Conservation (phyloP, 2,888 invertebrate genomes). For the Drosophila niveifrons region DNA sequence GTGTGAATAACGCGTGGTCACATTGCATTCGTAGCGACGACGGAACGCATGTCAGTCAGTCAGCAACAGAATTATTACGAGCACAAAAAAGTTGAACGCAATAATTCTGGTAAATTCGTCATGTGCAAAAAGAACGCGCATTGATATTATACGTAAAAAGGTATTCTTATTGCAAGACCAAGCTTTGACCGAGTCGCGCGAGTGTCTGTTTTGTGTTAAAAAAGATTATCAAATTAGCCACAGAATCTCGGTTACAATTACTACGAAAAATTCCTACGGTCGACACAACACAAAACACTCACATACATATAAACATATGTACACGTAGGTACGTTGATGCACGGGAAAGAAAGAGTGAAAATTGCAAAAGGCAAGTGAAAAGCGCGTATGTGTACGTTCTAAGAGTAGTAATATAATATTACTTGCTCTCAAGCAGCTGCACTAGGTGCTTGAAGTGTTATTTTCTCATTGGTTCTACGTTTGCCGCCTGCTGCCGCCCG, state of each 20-base stretch:
- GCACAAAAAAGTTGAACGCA: slow-evolving; percentile 31
- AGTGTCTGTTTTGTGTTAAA: slow-evolving; percentile 12
- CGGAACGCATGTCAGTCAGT: slow-evolving; percentile 35
- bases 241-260: slow-evolving; percentile 25
- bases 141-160: neutral
- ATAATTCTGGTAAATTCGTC: slow-evolving; percentile 25
- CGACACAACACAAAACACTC: slow-evolving; percentile 16
- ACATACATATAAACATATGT: slow-evolving; percentile 22
- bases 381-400: slow-evolving; percentile 11
- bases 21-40: slow-evolving; percentile 41
- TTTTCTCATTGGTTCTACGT: slow-evolving; percentile 17
- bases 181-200: slow-evolving; percentile 11
- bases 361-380: slow-evolving; percentile 52
- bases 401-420: slow-evolving; percentile 22
- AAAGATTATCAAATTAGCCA: neutral
- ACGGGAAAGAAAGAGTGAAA: slow-evolving; percentile 54
- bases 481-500: slow-evolving; percentile 44
- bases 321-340: slow-evolving; percentile 37
- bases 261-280: slow-evolving; percentile 35
- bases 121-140: slow-evolving; percentile 30
- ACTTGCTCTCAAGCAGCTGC: slow-evolving; percentile 11
- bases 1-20: slow-evolving; percentile 19
- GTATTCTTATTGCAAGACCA: neutral
- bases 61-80: slow-evolving; percentile 45
- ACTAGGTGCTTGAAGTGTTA: neutral